These are phyloP conservation scores for Melinopterus prodromus DNA, from an alignment of 2,888 invertebrate species.

Conservation along the genomic window DNA sequence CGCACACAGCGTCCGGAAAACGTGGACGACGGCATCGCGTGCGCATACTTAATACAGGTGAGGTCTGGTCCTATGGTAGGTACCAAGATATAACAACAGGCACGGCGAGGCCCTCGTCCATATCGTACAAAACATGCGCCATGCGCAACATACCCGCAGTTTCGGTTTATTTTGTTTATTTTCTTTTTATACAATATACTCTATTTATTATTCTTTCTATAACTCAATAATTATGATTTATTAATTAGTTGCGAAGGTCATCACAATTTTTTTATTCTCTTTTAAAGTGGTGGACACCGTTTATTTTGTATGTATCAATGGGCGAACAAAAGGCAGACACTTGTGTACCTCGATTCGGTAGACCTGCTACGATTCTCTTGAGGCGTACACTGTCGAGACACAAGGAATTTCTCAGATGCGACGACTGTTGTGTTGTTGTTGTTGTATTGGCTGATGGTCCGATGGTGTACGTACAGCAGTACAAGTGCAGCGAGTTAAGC, in stretches of 20 bases:
- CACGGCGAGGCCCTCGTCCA: slow-evolving; percentile 39
- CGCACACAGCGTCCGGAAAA: slow-evolving; percentile 53
- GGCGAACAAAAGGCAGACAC: slow-evolving; percentile 62
- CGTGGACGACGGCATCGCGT: slow-evolving; percentile 41
- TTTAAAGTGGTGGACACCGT: slow-evolving; percentile 60
- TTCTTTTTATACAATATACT: slow-evolving; percentile 50
- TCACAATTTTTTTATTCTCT: slow-evolving; percentile 57
- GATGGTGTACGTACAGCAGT: slow-evolving; percentile 42
- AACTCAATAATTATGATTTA: slow-evolving; percentile 58
- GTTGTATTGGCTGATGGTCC: slow-evolving; percentile 34
- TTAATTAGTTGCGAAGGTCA: slow-evolving; percentile 61
- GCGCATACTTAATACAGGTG: slow-evolving; percentile 30
- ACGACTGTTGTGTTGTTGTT: slow-evolving; percentile 30
- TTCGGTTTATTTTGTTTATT: slow-evolving; percentile 51
- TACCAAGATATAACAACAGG: slow-evolving; percentile 34
- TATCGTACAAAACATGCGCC: slow-evolving; percentile 53
- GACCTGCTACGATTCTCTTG: slow-evolving; percentile 10
- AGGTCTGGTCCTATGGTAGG: slow-evolving; percentile 12
- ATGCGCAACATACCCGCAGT: slow-evolving; percentile 54
- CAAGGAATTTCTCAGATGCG: slow-evolving; percentile 13
- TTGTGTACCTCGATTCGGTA: slow-evolving; percentile 53
- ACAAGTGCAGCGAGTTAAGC: slow-evolving; percentile 36
- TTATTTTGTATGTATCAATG: slow-evolving; percentile 57
- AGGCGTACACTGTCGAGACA: background rate
- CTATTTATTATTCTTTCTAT: slow-evolving; percentile 55